phyloP scores from a whole-genome alignment of 2,113 vertebrate species.

The Globicephala melas region DNA sequence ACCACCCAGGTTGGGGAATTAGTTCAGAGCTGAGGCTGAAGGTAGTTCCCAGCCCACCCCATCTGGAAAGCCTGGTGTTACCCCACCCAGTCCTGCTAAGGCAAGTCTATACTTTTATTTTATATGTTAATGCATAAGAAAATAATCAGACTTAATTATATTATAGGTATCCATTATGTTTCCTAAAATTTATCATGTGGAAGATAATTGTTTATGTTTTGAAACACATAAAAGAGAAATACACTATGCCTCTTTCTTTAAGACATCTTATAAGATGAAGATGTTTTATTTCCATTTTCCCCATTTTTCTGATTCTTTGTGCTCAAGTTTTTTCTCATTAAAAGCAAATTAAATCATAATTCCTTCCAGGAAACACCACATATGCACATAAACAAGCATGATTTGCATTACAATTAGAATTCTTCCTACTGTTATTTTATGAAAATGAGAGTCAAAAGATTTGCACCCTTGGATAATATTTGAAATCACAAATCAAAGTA shows the following conservation, averaged over 20 bases:
- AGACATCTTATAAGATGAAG: slow-evolving; percentile 1
- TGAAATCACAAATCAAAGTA: slow-evolving; percentile 64
- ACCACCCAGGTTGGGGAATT: too few relatives aligned
- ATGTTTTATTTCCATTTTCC: slow-evolving; percentile 49
- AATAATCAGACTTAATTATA: background rate
- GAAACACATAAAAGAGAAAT: background rate
- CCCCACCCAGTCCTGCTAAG: too few relatives aligned
- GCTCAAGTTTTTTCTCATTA: slow-evolving; percentile 70
- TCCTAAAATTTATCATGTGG: background rate
- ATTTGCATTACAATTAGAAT: slow-evolving; percentile 47
- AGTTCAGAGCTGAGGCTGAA: too few relatives aligned
- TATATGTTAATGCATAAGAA: background rate
- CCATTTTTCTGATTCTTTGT: slow-evolving; percentile 44
- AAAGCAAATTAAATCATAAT: slow-evolving; percentile 70
- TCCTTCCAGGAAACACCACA: slow-evolving; percentile 46
- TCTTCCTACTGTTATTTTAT: slow-evolving; percentile 15
- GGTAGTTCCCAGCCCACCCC: too few relatives aligned
- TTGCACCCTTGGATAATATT: slow-evolving; percentile 30
- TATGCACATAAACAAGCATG: slow-evolving; percentile 41
- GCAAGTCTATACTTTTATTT: background rate
- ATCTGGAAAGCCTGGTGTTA: too few relatives aligned
- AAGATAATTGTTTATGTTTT: background rate
- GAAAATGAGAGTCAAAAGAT: slow-evolving; percentile 28
- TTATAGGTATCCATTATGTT: background rate
- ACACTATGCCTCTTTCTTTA: background rate